A percentile compares a stretch with the other conserved stretches of the same genome.
Evolutionary conservation across 2,113 vertebrate species (phyloP).

Genomic region (Marmota flaviventris): DNA sequence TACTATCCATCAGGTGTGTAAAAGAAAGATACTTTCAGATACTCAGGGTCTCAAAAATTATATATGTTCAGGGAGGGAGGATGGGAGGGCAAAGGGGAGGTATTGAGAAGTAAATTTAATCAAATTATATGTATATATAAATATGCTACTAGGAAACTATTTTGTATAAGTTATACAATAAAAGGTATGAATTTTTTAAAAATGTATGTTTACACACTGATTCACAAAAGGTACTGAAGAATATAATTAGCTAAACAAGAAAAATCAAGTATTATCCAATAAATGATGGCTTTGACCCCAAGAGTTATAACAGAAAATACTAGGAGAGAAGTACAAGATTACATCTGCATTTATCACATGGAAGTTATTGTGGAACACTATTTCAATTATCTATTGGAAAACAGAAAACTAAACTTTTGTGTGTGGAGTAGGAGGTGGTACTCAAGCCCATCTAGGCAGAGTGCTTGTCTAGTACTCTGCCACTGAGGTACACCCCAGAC

Average conservation of each 20-base stretch:
- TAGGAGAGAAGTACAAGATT: background rate
- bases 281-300: background rate
- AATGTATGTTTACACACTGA: background rate
- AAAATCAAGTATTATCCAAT: background rate
- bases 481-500: background rate
- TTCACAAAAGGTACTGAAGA: background rate
- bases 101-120: background rate
- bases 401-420: background rate
- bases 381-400: background rate
- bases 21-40: conserved; percentile 46
- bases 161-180: background rate
- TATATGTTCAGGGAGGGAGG: background rate
- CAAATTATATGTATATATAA: background rate
- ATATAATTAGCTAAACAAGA: background rate
- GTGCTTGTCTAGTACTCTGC: background rate
- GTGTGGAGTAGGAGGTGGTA: background rate
- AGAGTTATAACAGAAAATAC: background rate
- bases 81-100: background rate
- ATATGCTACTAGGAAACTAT: background rate
- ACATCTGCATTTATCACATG: background rate
- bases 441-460: background rate
- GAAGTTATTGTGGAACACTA: background rate
- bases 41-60: background rate
- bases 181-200: background rate
- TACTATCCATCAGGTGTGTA: background rate